Evolutionary conservation across 2,113 vertebrate genomes (phyloP).

Genomic region (Caracal caracal): DNA sequence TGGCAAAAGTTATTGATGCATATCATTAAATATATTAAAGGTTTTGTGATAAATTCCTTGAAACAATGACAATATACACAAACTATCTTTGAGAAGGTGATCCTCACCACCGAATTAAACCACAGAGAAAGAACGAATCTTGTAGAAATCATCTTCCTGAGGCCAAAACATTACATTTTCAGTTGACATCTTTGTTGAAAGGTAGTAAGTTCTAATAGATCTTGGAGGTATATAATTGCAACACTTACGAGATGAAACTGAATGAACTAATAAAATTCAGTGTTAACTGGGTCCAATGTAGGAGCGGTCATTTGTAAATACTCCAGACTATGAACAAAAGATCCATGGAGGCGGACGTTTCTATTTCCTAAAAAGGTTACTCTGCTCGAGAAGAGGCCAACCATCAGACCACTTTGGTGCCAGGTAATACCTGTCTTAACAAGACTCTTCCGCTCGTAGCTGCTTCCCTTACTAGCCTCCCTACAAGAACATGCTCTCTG

Average conservation of each 20-base stretch:
- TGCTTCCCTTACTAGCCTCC: not conserved
- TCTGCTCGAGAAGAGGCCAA: not conserved
- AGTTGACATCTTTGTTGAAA: not conserved
- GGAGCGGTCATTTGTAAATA: not conserved
- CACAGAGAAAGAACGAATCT: not conserved
- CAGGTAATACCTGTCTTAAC: not conserved
- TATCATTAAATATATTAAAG: not conserved
- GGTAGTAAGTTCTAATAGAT: not conserved
- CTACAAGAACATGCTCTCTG: not conserved
- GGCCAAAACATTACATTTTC: not conserved
- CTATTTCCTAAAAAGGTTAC: not conserved
- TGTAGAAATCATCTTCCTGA: not conserved
- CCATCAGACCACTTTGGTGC: too few relatives aligned
- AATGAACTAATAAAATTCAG: not conserved
- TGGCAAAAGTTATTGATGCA: not conserved
- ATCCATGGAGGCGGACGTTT: not conserved
- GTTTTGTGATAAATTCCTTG: not conserved
- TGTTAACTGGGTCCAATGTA: not conserved
- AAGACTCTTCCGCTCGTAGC: not conserved
- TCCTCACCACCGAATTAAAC: not conserved
- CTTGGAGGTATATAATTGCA: not conserved
- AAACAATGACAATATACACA: not conserved
- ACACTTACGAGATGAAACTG: not conserved
- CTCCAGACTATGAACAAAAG: not conserved
- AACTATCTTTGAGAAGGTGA: not conserved